Percentiles rank a stretch among this genome's conserved stretches.
phyloP scores from a whole-genome alignment of 1,140 invertebrate genomes.

The Drosophila arizonae region DNA sequence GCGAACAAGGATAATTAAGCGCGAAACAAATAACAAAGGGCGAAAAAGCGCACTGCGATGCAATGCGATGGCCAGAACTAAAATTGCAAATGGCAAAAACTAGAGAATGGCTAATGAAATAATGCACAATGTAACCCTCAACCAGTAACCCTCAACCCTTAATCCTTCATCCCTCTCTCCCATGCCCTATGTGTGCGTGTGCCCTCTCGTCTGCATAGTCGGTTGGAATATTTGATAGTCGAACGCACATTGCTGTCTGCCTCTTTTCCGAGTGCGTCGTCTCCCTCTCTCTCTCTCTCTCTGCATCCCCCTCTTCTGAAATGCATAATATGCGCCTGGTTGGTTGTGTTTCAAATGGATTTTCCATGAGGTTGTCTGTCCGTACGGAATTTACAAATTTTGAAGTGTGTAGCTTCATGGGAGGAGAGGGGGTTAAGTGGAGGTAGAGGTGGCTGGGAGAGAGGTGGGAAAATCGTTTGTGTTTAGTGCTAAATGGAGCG shows the following conservation, averaged over 20 bases:
- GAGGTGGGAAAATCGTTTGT: neutral
- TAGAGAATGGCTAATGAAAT: constrained; percentile 38
- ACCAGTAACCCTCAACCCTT: neutral
- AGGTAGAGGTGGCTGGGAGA: neutral
- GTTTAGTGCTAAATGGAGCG: constrained; percentile 35
- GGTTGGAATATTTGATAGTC: constrained; percentile 12
- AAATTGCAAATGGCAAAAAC: constrained; percentile 37
- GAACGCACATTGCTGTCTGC: neutral
- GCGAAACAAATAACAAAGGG: constrained; percentile 27
- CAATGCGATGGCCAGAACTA: constrained; percentile 21
- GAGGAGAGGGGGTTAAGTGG: neutral
- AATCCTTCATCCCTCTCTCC: no score
- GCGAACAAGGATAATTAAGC: constrained; percentile 48
- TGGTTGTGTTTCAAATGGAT: constrained; percentile 13
- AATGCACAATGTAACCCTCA: neutral
- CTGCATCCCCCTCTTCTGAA: constrained; percentile 6
- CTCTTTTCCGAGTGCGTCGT: no score
- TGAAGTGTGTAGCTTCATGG: neutral
- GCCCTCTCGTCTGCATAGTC: constrained; percentile 3
- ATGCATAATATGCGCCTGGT: constrained; percentile 4
- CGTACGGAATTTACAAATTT: neutral
- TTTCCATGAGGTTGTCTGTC: constrained; percentile 17
- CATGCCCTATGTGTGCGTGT: neutral
- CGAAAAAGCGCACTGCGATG: constrained; percentile 22
- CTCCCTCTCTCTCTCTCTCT: no score